Conservation (phyloP, 2,888 invertebrate species). For the Orchesella flavescens region DNA sequence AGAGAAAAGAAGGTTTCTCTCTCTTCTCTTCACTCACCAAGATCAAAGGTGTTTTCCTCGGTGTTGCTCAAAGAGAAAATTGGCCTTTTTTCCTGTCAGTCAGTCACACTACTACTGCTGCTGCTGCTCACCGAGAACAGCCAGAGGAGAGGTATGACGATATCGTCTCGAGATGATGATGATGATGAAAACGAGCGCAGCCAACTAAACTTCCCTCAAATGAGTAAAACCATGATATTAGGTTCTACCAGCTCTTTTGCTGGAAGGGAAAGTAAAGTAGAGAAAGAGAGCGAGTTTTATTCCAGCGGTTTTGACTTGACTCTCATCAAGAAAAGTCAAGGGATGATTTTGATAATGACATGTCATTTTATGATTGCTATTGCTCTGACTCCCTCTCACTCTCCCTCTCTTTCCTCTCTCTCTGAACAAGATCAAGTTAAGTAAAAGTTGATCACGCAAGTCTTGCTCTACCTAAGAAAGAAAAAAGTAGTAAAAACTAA, state of each 20-base stretch:
- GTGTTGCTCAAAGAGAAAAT: conserved; percentile 30
- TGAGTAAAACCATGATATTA: background rate
- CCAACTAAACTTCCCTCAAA: conserved; percentile 2
- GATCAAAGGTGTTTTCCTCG: conserved; percentile 55
- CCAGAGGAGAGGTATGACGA: background rate
- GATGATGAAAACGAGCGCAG: conserved; percentile 20
- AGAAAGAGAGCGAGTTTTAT: background rate
- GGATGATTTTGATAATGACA: conserved; percentile 45
- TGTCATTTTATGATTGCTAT: conserved; percentile 8
- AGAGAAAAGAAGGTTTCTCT: background rate
- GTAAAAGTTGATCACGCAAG: conserved; percentile 1
- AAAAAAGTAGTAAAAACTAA: conserved; percentile 40
- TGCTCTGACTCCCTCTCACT: conserved; percentile 1
- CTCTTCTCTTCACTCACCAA: background rate
- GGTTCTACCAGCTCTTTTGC: background rate
- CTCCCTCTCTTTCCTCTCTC: conserved; percentile 1
- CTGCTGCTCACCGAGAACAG: no score
- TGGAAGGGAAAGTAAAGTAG: background rate
- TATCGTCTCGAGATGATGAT: background rate
- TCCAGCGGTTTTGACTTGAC: background rate
- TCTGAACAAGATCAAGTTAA: background rate
- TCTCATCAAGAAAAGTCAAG: conserved; percentile 13
- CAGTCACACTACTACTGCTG: conserved; percentile 24
- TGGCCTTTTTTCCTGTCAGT: conserved; percentile 60
- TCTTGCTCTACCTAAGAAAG: background rate